These are phyloP conservation scores for Brachionus koreanus DNA, from an alignment of 1,140 invertebrate species.

Conservation along the genomic window DNA sequence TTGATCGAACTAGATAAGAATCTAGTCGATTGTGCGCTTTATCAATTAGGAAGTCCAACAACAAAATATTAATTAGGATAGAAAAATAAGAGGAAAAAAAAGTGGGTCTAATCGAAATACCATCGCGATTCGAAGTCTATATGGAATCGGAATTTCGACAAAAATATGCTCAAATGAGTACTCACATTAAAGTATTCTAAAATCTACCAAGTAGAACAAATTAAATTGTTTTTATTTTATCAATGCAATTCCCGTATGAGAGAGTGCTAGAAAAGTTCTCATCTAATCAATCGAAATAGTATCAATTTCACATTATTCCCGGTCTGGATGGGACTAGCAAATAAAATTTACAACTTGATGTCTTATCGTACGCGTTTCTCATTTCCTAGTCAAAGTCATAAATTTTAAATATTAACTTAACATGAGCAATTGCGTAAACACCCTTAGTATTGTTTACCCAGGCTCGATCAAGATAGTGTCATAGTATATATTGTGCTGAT, in stretches of 20 bases:
- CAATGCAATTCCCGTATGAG: slow-evolving; percentile 16
- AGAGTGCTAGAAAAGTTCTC: neutral
- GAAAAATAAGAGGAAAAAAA: slow-evolving; percentile 1
- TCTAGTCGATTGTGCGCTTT: neutral
- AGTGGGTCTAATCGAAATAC: slow-evolving; percentile 19
- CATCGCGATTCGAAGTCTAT: slow-evolving; percentile 14
- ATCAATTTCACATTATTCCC: slow-evolving; percentile 18
- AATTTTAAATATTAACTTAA: slow-evolving; percentile 27
- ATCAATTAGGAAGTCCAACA: neutral
- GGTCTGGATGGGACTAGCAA: neutral
- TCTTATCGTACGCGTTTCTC: neutral
- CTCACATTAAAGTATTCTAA: slow-evolving; percentile 8
- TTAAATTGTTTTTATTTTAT: slow-evolving; percentile 34
- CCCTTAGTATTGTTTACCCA: neutral
- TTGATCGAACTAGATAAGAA: neutral
- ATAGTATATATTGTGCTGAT: slow-evolving; percentile 2
- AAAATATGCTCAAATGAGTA: slow-evolving; percentile 12
- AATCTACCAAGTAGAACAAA: slow-evolving; percentile 31
- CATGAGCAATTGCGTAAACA: neutral
- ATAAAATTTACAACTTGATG: neutral
- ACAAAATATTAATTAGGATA: neutral
- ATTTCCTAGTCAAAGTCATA: slow-evolving; percentile 7
- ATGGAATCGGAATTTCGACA: neutral
- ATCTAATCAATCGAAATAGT: neutral
- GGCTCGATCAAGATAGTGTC: slow-evolving; percentile 5